Evolutionary conservation across 2,113 vertebrate genomes (phyloP), one percentile per base, ranked within the genome.

Genomic region (Sinocyclocheilus rhinocerous): DNA sequence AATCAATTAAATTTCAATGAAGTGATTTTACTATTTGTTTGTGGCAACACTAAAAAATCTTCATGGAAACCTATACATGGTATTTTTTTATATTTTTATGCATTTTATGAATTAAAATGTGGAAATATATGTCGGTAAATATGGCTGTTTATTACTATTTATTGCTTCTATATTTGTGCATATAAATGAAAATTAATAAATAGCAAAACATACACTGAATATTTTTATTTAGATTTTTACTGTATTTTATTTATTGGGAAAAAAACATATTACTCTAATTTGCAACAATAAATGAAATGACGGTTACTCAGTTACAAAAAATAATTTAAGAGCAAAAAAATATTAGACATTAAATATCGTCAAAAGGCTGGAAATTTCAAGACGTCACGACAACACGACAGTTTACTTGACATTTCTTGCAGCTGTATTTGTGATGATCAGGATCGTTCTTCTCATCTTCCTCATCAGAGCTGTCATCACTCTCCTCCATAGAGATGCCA

Each of bases 361-460:
- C 42, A 45, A 45, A 45, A 45, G 1, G 9, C 42, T 15, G 12
- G 15, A 65, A 5, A 29, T 26, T 26, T 24, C 0, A 4, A 12
- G 10, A 63, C 12, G 11, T 26, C n/a, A 63, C 15, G 42, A 73
- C 42, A 42, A 42, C 42, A 10, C 42, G 65, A 16, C 13, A 76
- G 5, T 9, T 88, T 48, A 99, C 98, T 93, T 99, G 98, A 91
- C 98, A 99, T 92, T 98, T 96, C 92, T 99, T 99, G 94, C 98
- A 99, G 96, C 96, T 98, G 94, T 99, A 99, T 90, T 98, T 99
- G 94, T 99, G 97, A 57, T 95, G 96, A 84, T 97, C 97, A 0
- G 95, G 96, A 86, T 97, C 96, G 0, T 96, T 93, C 1, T 94
- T 93, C 6, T 94, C 94, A 0, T 95, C 96, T 0, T 97, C 97